Evolutionary conservation across 2,888 invertebrate species (phyloP).

Genomic region (Leptinotarsa juncta): DNA sequence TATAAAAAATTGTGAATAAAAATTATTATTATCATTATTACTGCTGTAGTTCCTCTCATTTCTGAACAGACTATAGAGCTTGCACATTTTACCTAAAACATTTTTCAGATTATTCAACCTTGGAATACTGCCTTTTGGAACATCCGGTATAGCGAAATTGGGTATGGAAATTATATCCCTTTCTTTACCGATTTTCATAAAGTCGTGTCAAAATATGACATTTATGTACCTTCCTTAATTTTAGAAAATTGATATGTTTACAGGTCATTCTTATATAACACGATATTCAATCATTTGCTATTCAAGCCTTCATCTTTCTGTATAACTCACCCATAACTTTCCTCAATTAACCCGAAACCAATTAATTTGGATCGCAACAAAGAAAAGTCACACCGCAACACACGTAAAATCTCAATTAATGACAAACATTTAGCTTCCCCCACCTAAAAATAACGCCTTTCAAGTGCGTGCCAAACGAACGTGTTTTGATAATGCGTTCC

Average conservation of each 20-base stretch:
- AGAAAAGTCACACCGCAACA: conserved; percentile 16
- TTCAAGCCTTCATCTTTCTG: neutral
- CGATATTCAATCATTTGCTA: neutral
- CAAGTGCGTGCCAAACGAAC: conserved; percentile 32
- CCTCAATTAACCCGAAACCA: conserved; percentile 8
- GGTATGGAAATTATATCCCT: too few relatives aligned
- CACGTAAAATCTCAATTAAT: conserved; percentile 27
- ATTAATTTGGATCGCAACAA: conserved; percentile 15
- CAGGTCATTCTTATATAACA: neutral
- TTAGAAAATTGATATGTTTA: neutral
- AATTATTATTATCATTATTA: too few relatives aligned
- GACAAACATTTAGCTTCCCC: conserved; percentile 24
- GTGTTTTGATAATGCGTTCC: conserved; percentile 36
- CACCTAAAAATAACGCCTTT: conserved; percentile 19
- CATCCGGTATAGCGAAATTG: too few relatives aligned
- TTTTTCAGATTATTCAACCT: too few relatives aligned
- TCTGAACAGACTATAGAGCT: too few relatives aligned
- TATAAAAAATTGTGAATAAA: too few relatives aligned
- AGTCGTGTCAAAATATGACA: too few relatives aligned
- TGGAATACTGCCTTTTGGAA: too few relatives aligned
- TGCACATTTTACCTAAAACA: too few relatives aligned
- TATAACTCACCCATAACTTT: neutral
- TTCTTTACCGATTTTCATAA: too few relatives aligned
- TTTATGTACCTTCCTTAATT: too few relatives aligned
- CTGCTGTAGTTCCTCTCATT: too few relatives aligned